These are phyloP conservation scores for Sphenopsis melanotis DNA, from an alignment of 2,797 vertebrate species.

Conservation along the genomic window DNA sequence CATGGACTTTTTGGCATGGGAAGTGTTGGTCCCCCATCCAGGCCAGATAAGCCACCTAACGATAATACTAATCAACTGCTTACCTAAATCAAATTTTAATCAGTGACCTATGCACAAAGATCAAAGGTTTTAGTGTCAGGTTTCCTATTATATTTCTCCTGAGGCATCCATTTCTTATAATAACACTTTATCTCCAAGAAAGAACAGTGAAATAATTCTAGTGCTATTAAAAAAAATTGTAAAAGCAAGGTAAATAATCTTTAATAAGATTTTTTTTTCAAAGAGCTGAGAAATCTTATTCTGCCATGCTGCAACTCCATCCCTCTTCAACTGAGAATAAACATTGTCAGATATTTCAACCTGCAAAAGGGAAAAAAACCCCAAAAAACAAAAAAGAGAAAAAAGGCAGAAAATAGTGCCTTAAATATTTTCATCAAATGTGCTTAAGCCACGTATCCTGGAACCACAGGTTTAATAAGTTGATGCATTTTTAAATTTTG, in stretches of 20 bases:
- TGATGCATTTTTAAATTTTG: conserved; percentile 45
- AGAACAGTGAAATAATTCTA: background rate
- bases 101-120: conserved; percentile 38
- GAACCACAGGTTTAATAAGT: conserved; percentile 20
- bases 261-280: background rate
- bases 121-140: conserved; percentile 51
- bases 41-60: conserved; percentile 51
- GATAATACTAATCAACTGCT: conserved; percentile 62
- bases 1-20: background rate
- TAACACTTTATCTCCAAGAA: conserved; percentile 41
- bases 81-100: conserved; percentile 64
- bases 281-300: background rate
- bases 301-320: background rate
- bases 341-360: background rate
- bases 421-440: background rate
- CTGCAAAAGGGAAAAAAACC: background rate
- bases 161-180: conserved; percentile 38
- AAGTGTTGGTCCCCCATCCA: background rate
- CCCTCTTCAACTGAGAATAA: background rate
- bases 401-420: background rate
- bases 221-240: background rate
- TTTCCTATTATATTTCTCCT: conserved; percentile 56
- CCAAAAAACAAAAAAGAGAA: background rate
- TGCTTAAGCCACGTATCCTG: conserved; percentile 24
- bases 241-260: background rate